Conservation (phyloP, 1,140 invertebrate species). For the Bombyx mori region ASM3026992v2 NC_085110.1:17408001-17408500, state of each 20-base stretch:
- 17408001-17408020: too few species aligned
- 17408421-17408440: not conserved
- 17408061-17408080: too few species aligned
- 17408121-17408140: too few species aligned
- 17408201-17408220: slow-evolving; percentile 76
- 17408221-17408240: slow-evolving; percentile 80
- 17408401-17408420: not conserved
- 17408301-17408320: slow-evolving; percentile 93
- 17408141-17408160: too few species aligned
- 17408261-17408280: slow-evolving; percentile 84
- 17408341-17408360: slow-evolving; percentile 90
- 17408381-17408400: slow-evolving; percentile 85
- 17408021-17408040: too few species aligned
- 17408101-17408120: too few species aligned
- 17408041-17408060: too few species aligned
- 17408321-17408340: slow-evolving; percentile 93
- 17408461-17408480: too few species aligned
- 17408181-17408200: slow-evolving; percentile 56
- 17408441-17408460: too few species aligned
- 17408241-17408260: slow-evolving; percentile 90
- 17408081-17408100: too few species aligned
- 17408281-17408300: slow-evolving; percentile 84
- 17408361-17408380: slow-evolving; percentile 92
- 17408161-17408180: too few species aligned
- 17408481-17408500: too few species aligned